Evolutionary conservation across 2,113 vertebrate genomes (phyloP), one percentile per base, ranked within the genome.

Genomic region (Carassius auratus): DNA sequence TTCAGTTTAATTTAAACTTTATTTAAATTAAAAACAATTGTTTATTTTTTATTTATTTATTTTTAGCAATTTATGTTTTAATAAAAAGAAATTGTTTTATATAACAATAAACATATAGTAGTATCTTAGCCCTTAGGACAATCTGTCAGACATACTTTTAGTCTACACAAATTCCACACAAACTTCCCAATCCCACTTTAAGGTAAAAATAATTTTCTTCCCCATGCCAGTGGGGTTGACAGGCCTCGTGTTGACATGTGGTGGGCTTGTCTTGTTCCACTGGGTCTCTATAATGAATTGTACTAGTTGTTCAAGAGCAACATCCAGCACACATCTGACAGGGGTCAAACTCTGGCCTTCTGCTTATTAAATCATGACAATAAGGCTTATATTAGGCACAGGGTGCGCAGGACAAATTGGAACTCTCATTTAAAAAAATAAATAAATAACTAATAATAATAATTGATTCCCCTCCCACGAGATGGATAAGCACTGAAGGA

Each of bases 331-430:
- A 48, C 78, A 64, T 66, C 33, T 80, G 81, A 83, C 74, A 78
- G 73, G 74, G 84, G 66, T 83, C 87, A 86, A 76, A 68, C 80
- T 66, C 36, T 9, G 38, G 81, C 55, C 48, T 69, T 68, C 61
- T 84, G 79, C 87, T 89, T 89, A 89, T 85, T 87, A 83, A 71
- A 89, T 89, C 83, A 89, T 84, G 87, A 86, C 83, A 89, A 48
- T 87, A 76, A 76, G 80, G 50, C 74, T 86, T 89, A 89, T 85
- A 87, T 85, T 89, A 87, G 87, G 88, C 33, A 74, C 83, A 80
- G 45, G 36, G 68, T 23, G 38, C 68, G 61, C 33, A 52, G 17
- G 21, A 50, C 48, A 84, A 85, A 87, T 80, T 87, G 61, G 42
- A 85, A 38, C 45, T 76, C 83, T 85, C 84, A 86, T 84, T 84